A percentile compares a stretch with the other conserved stretches of the same genome.
phyloP scores from a whole-genome alignment of 1,140 invertebrate species.

The Neodiprion lecontei region DNA sequence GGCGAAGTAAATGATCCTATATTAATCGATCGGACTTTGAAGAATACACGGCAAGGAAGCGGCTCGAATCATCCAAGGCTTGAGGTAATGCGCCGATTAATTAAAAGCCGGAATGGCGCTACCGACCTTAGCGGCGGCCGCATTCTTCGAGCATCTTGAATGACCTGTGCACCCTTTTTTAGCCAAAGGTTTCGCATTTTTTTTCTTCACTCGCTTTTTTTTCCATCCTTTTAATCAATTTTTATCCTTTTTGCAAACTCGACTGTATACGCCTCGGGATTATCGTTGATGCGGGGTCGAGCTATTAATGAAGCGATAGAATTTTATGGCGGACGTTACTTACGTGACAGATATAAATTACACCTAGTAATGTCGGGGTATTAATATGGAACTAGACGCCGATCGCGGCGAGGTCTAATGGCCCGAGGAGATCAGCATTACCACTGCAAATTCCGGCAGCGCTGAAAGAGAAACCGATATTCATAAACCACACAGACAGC shows the following conservation, averaged over 20 bases:
- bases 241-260: background rate
- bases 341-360: background rate
- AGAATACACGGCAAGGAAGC: background rate
- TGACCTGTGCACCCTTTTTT: too few relatives aligned
- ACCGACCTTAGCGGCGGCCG: background rate
- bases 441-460: background rate
- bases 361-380: background rate
- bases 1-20: background rate
- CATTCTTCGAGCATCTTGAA: background rate
- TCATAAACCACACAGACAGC: too few relatives aligned
- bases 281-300: background rate
- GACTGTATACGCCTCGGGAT: background rate
- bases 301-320: background rate
- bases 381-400: constrained; percentile 1
- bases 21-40: background rate
- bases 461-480: too few relatives aligned
- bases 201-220: background rate
- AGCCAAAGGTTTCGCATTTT: too few relatives aligned
- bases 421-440: background rate
- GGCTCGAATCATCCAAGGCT: background rate
- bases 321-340: background rate
- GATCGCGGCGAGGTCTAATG: background rate
- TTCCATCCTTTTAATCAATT: background rate
- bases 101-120: constrained; percentile 8
- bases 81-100: constrained; percentile 12